Base-by-base conservation (phyloP, 1,140 invertebrate species). In the Trichomalopsis sarcophagae region DNA sequence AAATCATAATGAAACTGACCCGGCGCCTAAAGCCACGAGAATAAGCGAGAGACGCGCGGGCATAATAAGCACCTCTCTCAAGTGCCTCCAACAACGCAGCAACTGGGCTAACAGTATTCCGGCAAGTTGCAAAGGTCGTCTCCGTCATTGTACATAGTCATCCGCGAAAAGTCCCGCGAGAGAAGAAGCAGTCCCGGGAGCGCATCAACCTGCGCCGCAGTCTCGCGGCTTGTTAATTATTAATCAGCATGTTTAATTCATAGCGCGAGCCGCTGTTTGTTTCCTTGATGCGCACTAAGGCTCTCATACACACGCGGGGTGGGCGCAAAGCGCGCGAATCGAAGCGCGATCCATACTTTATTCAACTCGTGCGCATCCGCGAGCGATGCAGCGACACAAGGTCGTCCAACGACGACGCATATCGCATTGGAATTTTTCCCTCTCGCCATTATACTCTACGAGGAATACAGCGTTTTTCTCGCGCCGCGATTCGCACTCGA, bases 231-330 rank as follows among this genome's bases (percentile, higher is more conserved):
- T 90, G 91, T 91, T 92, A 91, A 92, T 92, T 92, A 92, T 91
- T 92, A 92, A 92, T 92, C 90, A 92, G 89, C 91, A 92, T 92
- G 91, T 91, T 92, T 92, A 92, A 92, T 92, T 92, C 91, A 92
- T 92, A 92, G 89, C 89, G 90, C 91, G 90, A 90, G 86, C 91
- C 88, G 88, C 89, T 92, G 90, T 92, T 92, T 92, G 91, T 92
- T 92, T 92, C 89, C 91, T 91, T 91, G 90, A 92, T 92, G 90
- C 88, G 91, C 88, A 87, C 88, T 90, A 89, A 90, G 90, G 89
- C 89, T 89, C 89, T 6, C n/a, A n/a, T 11, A 50, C 14, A 14
- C 13, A 85, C 87, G 82, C 87, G 87, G 81, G 75, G 40, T n/a
- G 7, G 75, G 23, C 75, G 6, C n/a, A 6, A 21, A 83, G 55